These are phyloP conservation scores for Hozukius guyotensis DNA, from an alignment of 2,797 vertebrate genomes.

Conservation along the genomic window DNA sequence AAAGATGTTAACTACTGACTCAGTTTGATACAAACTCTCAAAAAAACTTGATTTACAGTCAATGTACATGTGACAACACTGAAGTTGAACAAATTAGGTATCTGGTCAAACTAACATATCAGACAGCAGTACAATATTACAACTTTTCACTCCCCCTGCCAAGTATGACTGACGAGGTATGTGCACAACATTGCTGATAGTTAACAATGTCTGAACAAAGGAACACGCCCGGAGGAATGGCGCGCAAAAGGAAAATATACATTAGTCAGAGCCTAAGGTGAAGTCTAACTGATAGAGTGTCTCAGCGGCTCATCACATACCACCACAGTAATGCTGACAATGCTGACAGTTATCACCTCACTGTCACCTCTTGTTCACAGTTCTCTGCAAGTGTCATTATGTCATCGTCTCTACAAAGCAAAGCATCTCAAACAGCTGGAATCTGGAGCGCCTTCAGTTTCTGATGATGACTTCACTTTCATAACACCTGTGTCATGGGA, in stretches of 20 bases:
- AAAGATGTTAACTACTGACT: background rate
- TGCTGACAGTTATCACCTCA: conserved; percentile 23
- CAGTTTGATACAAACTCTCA: background rate
- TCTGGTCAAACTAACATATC: background rate
- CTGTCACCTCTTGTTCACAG: conserved; percentile 28
- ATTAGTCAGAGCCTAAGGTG: background rate
- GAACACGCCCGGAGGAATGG: background rate
- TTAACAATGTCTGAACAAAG: conserved; percentile 25
- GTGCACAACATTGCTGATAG: background rate
- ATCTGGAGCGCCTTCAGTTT: conserved; percentile 59
- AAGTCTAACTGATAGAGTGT: background rate
- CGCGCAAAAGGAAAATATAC: background rate
- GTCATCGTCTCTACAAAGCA: conserved; percentile 6
- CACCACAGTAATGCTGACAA: conserved; percentile 23
- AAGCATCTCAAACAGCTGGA: conserved; percentile 48
- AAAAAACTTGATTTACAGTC: background rate
- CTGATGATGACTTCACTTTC: conserved; percentile 21
- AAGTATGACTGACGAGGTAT: background rate
- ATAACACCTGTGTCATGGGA: background rate
- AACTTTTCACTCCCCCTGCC: background rate
- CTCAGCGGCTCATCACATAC: background rate
- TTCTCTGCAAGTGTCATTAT: background rate
- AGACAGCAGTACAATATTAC: background rate
- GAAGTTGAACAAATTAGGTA: background rate
- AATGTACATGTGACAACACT: background rate